Percentiles rank a stretch among this genome's conserved stretches.
These are phyloP conservation scores for Ashinkailepas kermadecensis DNA, from an alignment of 2,888 invertebrate genomes.

Conservation along the genomic window DNA sequence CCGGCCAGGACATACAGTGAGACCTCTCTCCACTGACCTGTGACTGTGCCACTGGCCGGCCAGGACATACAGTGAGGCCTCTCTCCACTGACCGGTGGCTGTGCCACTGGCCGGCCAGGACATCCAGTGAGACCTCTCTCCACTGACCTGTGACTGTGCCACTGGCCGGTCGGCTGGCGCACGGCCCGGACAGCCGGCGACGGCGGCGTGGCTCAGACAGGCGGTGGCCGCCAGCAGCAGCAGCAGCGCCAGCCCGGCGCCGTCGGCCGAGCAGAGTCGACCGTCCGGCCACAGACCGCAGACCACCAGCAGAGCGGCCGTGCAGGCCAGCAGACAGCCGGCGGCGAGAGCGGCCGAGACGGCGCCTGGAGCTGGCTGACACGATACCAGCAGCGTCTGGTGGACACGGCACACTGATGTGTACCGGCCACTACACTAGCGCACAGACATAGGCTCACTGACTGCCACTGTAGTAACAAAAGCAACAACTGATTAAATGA, in stretches of 20 bases:
- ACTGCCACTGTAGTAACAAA: too few species aligned
- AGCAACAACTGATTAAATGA: too few species aligned
- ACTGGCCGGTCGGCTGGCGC: background rate
- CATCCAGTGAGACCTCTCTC: too few species aligned
- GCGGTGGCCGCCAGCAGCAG: background rate
- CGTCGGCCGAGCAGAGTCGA: background rate
- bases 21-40: too few species aligned
- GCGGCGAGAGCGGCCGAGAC: background rate
- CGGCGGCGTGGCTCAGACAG: background rate
- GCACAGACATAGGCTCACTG: too few species aligned
- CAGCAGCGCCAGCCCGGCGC: background rate
- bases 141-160: too few species aligned
- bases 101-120: too few species aligned
- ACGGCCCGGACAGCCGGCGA: background rate
- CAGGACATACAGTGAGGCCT: too few species aligned
- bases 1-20: too few species aligned
- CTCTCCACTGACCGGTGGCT: too few species aligned
- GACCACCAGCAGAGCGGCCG: constrained; percentile 21
- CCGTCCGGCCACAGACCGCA: constrained; percentile 12
- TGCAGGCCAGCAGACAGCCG: background rate
- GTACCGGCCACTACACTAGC: too few species aligned
- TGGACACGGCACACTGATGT: background rate
- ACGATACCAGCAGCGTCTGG: background rate
- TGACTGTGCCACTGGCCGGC: too few species aligned
- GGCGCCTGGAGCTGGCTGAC: background rate